Evolutionary conservation across 2,888 invertebrate genomes (phyloP), one percentile per base, ranked within the genome.

Genomic region (Eristalis intricaria): DNA sequence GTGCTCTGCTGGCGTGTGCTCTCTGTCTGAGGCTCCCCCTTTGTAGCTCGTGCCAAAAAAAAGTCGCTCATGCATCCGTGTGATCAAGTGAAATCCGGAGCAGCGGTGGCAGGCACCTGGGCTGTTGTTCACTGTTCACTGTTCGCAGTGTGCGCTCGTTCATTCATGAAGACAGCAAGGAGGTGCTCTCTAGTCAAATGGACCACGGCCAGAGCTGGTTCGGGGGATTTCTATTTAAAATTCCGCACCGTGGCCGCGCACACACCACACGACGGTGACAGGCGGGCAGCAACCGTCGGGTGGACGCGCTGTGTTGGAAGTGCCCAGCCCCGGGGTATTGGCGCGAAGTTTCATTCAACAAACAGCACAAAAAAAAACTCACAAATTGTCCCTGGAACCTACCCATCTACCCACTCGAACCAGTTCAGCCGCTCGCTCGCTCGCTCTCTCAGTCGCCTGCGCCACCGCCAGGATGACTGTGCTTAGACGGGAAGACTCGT

Each of bases 301-400:
- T 2, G 13, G 38, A 38, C 38, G 38, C 19, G 32, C n/a, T n/a
- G 43, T 38, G 63, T 61, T 56, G 29, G 19, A 70, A 26, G 70
- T 38, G 56, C 35, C 26, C 29, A 50, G 80, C 79, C 56, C 66
- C 71, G 58, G 75, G 63, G 63, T 80, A 75, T 78, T 86, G 82
- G 78, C 78, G 86, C 83, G 71, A 86, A 79, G 70, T 83, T 86
- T 86, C 86, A 86, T 86, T 86, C 82, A 86, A 74, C n/a, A n/a
- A 8, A 60, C 22, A 60, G 5, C 15, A 50, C 4, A 19, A 64
- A 64, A 78, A 66, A 40, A 68, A 69, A 69, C 38, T 68, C 77
- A 61, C 68, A 80, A 78, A 71, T 70, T 65, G 78, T 86, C 86
- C 78, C 78, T 78, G 82, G 65, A 77, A 74, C 77, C 40, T 78